Percentiles rank a stretch among this genome's conserved stretches.
phyloP scores from a whole-genome alignment of 2,113 vertebrate species.

The Lagopus muta region DNA sequence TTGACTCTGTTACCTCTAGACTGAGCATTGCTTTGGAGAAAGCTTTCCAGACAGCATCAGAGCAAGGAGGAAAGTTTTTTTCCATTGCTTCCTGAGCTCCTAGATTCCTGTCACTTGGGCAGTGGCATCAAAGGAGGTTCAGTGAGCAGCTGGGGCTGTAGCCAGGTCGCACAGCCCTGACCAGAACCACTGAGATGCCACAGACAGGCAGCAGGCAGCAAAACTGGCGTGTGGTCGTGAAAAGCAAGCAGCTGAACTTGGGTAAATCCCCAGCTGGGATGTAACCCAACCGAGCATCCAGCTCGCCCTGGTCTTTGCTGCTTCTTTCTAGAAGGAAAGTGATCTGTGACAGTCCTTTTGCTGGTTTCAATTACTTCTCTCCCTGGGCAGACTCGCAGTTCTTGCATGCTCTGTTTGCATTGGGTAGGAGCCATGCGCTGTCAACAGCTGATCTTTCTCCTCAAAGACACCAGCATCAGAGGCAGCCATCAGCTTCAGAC shows the following conservation, averaged over 20 bases:
- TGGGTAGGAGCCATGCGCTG: neutral
- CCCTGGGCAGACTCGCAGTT: neutral
- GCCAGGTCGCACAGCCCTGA: neutral
- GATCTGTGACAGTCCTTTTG: neutral
- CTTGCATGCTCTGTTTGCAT: neutral
- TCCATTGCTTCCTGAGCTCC: neutral
- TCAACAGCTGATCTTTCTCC: neutral
- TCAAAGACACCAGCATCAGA: neutral
- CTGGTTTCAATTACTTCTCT: neutral
- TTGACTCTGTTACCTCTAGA: neutral
- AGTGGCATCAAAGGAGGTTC: neutral
- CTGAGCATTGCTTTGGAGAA: neutral
- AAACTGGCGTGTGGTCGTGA: accelerated
- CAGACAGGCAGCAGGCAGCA: neutral
- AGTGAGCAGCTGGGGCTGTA: accelerated
- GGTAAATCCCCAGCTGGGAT: neutral
- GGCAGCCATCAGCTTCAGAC: neutral
- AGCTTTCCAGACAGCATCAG: neutral
- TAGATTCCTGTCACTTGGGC: neutral
- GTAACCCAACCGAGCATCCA: neutral
- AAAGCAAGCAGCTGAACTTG: neutral
- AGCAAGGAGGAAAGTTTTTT: neutral
- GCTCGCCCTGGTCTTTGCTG: neutral
- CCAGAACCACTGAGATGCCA: neutral
- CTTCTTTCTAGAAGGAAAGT: neutral